These are phyloP conservation scores for Limosa lapponica DNA, from an alignment of 2,797 vertebrate genomes.

Conservation along the genomic window DNA sequence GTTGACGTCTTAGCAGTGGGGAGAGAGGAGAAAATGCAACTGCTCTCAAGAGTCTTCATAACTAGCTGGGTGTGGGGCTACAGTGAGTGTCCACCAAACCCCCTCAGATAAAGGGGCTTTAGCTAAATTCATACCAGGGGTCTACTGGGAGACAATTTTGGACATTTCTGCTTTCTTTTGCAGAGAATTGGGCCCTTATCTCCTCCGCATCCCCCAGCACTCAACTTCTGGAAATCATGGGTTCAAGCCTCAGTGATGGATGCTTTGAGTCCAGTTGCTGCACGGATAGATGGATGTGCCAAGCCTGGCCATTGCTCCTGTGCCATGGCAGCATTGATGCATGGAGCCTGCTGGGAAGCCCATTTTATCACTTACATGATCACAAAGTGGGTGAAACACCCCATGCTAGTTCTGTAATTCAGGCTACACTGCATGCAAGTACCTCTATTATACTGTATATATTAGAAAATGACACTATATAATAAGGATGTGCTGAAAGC, in stretches of 20 bases:
- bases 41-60: background rate
- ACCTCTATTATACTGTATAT: background rate
- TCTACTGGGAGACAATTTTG: background rate
- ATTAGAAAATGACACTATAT: background rate
- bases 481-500: background rate
- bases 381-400: background rate
- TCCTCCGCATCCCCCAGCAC: background rate
- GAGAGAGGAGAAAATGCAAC: background rate
- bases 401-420: background rate
- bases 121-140: background rate
- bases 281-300: rapidly evolving
- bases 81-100: background rate
- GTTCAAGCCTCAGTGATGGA: background rate
- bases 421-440: background rate
- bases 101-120: background rate
- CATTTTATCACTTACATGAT: background rate
- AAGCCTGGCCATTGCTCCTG: background rate
- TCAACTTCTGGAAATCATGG: background rate
- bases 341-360: background rate
- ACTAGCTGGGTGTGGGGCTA: background rate
- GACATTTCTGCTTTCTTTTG: background rate
- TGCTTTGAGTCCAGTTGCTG: background rate
- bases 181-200: background rate
- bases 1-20: background rate
- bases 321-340: background rate